phyloP scores from a whole-genome alignment of 2,113 vertebrate species.

The Vireo altiloquus region DNA sequence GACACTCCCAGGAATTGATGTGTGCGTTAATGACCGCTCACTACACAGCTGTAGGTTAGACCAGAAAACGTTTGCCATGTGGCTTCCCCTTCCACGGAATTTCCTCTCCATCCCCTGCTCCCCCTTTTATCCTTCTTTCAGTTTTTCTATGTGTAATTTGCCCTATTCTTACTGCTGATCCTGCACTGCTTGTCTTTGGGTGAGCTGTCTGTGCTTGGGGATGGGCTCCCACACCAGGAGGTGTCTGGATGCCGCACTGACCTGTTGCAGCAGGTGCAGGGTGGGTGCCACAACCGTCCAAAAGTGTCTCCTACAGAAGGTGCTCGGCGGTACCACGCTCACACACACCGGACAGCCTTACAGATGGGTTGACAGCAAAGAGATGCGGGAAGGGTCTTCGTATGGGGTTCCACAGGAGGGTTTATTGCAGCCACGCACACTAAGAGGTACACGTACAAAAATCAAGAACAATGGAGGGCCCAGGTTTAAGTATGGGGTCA shows the following conservation, averaged over 20 bases:
- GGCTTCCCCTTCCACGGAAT: background rate
- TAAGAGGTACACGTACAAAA: too few relatives aligned
- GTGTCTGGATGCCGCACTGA: background rate
- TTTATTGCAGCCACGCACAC: too few relatives aligned
- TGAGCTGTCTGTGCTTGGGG: background rate
- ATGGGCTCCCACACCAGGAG: background rate
- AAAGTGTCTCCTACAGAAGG: too few relatives aligned
- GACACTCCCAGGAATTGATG: background rate
- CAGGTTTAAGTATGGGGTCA: too few relatives aligned
- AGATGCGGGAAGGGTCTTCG: too few relatives aligned
- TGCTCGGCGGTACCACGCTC: too few relatives aligned
- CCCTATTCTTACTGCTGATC: background rate
- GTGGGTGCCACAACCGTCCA: too few relatives aligned
- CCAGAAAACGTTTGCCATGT: background rate
- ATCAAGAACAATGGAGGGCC: too few relatives aligned
- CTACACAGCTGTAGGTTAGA: background rate
- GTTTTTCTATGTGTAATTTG: background rate
- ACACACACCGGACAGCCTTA: too few relatives aligned
- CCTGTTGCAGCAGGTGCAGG: too few relatives aligned
- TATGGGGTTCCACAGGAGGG: too few relatives aligned
- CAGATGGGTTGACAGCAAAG: too few relatives aligned
- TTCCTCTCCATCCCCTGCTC: rapidly evolving
- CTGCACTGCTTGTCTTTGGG: background rate
- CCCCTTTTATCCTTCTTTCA: background rate
- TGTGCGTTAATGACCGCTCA: background rate